Percentiles rank a stretch among this genome's conserved stretches.
These are phyloP conservation scores for Onychostoma macrolepis DNA, from an alignment of 2,113 vertebrate genomes.

Conservation along the genomic window DNA sequence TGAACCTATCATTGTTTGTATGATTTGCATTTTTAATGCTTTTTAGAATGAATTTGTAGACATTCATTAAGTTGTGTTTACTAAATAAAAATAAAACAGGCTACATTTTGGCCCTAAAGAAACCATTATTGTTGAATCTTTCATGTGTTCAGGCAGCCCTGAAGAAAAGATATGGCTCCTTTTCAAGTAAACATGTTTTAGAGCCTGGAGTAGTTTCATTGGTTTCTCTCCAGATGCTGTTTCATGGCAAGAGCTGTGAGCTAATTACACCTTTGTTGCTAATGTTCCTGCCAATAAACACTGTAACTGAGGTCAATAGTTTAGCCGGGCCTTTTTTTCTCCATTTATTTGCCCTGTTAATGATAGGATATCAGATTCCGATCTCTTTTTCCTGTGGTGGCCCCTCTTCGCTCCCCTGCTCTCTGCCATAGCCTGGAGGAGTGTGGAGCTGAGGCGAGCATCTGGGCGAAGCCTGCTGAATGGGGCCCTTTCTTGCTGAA, in stretches of 20 bases:
- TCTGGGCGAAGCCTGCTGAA: slow-evolving; percentile 66
- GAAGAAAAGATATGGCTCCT: background rate
- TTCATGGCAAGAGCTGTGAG: slow-evolving; percentile 56
- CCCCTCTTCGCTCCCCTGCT: slow-evolving; percentile 59
- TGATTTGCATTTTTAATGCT: background rate
- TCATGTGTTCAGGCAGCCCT: background rate
- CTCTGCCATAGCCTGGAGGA: slow-evolving; percentile 72
- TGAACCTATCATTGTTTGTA: background rate
- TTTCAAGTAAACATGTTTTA: slow-evolving; percentile 54
- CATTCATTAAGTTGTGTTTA: background rate
- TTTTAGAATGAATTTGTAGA: background rate
- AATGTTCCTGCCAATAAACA: slow-evolving; percentile 65
- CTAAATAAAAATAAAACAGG: too few species aligned
- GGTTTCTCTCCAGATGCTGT: slow-evolving; percentile 59
- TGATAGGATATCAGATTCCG: slow-evolving; percentile 80
- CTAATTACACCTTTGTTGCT: slow-evolving; percentile 65
- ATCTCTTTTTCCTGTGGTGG: slow-evolving; percentile 73
- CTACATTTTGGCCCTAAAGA: background rate
- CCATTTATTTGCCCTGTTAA: slow-evolving; percentile 78
- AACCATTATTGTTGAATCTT: background rate
- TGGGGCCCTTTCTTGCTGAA: slow-evolving; percentile 66
- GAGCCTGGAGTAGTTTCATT: slow-evolving; percentile 51
- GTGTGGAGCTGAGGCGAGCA: slow-evolving; percentile 62
- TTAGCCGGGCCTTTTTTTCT: slow-evolving; percentile 66
- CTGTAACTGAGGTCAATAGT: slow-evolving; percentile 63